Percentiles rank a stretch among this genome's conserved stretches.
phyloP scores from a whole-genome alignment of 2,113 vertebrate species.

The Polypterus bichir region DNA sequence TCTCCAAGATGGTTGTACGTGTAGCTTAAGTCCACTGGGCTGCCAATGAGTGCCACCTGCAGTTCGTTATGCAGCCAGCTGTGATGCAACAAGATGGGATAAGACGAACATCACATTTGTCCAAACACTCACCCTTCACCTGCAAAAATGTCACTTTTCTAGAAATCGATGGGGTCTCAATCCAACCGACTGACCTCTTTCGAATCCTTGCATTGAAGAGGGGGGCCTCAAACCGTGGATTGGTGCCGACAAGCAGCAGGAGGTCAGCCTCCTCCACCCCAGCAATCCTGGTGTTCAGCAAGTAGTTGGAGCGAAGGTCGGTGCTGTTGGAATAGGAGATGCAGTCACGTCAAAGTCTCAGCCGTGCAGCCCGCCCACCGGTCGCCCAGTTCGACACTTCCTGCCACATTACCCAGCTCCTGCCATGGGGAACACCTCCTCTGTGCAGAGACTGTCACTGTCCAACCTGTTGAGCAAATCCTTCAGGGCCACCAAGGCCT shows the following conservation, averaged over 20 bases:
- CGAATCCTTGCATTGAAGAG: conserved; percentile 88
- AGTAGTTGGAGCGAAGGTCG: conserved; percentile 90
- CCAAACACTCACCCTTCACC: background rate
- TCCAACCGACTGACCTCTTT: conserved; percentile 64
- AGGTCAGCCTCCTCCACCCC: conserved; percentile 87
- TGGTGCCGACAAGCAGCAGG: conserved; percentile 82
- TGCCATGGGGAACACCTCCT: conserved; percentile 81
- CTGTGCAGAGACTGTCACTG: conserved; percentile 82
- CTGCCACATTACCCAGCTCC: conserved; percentile 75
- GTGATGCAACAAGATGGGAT: conserved; percentile 21
- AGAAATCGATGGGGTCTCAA: background rate
- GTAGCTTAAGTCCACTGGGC: conserved; percentile 78
- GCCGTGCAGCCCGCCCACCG: too few species aligned
- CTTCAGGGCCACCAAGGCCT: conserved; percentile 79
- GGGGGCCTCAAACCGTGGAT: conserved; percentile 89
- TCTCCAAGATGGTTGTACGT: conserved; percentile 83
- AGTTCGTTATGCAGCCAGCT: conserved; percentile 98
- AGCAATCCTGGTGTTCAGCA: conserved; percentile 80
- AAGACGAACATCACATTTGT: background rate
- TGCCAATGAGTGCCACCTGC: conserved; percentile 74
- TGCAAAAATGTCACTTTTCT: background rate
- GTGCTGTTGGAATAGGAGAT: conserved; percentile 40
- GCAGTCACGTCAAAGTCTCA: too few species aligned
- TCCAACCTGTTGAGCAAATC: conserved; percentile 80
- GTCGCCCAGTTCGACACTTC: too few species aligned